Percentiles rank a stretch among this genome's conserved stretches.
Evolutionary conservation across 2,888 invertebrate genomes (phyloP).

Genomic region (Polyploca ridens): DNA sequence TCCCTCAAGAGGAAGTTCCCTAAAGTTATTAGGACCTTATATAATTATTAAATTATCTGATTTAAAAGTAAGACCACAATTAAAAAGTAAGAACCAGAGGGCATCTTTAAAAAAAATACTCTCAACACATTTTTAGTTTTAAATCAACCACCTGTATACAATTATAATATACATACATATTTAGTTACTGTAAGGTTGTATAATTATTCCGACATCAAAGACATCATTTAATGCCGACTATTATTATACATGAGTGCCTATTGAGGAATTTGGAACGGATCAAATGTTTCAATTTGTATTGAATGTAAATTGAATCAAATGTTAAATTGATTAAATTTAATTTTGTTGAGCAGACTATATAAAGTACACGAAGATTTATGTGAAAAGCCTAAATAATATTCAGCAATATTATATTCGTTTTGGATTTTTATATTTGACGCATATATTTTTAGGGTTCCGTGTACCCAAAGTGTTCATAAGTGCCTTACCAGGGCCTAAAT

Average conservation of each 20-base stretch:
- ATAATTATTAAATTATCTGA: no score
- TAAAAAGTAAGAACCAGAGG: no score
- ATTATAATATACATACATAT: not conserved
- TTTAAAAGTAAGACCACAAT: no score
- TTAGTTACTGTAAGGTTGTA: not conserved
- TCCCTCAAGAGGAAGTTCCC: no score
- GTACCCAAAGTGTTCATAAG: no score
- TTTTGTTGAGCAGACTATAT: not conserved
- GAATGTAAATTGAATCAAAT: not conserved
- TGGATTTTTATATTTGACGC: no score
- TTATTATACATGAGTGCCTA: not conserved
- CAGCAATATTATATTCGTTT: no score
- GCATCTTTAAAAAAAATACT: no score
- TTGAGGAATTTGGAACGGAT: not conserved
- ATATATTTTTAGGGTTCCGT: no score
- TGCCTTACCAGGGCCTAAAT: no score
- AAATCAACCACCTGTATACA: not conserved
- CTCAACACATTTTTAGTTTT: not conserved
- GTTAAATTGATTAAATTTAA: not conserved
- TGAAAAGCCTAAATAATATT: no score
- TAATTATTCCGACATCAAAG: slow-evolving; percentile 13
- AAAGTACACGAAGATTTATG: not conserved
- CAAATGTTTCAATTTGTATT: not conserved
- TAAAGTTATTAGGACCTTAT: no score
- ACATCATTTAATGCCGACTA: not conserved